Base-by-base conservation (phyloP, 2,888 invertebrate species). In the Noctua fimbriata region DNA sequence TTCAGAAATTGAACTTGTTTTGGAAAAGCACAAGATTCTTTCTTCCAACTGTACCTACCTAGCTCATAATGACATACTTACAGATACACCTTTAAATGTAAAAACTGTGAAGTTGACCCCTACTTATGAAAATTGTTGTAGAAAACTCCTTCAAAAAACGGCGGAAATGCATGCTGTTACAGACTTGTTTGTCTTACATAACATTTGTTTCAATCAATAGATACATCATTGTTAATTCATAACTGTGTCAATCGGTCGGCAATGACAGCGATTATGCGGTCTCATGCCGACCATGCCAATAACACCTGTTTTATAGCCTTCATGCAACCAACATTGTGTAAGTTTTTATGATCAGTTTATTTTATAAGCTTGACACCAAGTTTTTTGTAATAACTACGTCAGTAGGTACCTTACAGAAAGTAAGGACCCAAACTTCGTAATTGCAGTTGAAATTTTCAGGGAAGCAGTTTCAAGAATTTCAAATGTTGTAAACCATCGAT, bases 201-300 rank as follows among this genome's bases (percentile, higher is more conserved):
- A 49, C 10, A 24, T 49, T 52, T 78, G 60, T 44, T 60, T 36
- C 41, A 49, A 21, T 60, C 32, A 63, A 63, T 32, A 63, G 36
- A 60, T 55, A 70, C 16, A 67, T 67, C 52, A 63, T 73, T 73
- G 70, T 69, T 47, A 70, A 47, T 65, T 49, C 80, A n/a, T 6
- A 81, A 55, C 82, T 82, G 63, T 85, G 85, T 77, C 86, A 85
- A 76, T 83, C 32, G 76, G 74, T 55, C 76, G 69, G 24, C 74
- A 76, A 49, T 73, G 76, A 83, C 79, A 73, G 58, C 71, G 69
- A 83, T 85, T 84, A 82, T 76, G 67, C 75, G 69, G 58, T 76
- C 69, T 74, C 85, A 86, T 83, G 82, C 75, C 73, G 79, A 72
- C 83, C 74, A 79, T 63, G 52, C 28, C 52, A 72, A 41, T 69